Base-by-base conservation (phyloP, 2,888 invertebrate genomes). In the Lymantria dispar region DNA sequence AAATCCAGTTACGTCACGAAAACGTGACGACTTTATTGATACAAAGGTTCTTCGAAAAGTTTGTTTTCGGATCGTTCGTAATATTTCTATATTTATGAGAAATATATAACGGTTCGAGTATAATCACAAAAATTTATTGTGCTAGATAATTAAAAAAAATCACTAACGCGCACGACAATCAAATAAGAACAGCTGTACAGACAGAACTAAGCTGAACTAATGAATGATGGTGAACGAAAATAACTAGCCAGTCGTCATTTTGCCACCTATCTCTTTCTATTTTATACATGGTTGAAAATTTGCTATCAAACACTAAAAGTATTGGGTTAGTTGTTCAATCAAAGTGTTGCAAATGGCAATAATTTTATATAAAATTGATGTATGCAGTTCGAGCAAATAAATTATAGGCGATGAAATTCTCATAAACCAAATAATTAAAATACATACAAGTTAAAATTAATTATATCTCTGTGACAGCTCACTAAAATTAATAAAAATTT, bases 1-100 rank as follows among this genome's bases (percentile, higher is more conserved):
- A 81, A 81, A 75, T 80, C 74, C 74, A 84, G 80, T 91, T 91
- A 90, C 90, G 90, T 91, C 90, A 91, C 80, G 72, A 72, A 74
- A 36, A 58, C 63, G 70, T 22, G 66, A 62, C 62, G 10, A 38
- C 12, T 7, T 22, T 22, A 5, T 62, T 68, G 60, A 58, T 52
- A 59, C 54, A 29, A 40, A 40, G 38, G 42, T 1, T 14, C 40
- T 14, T 40, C 11, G 9, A 42, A 50, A 49, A 41, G 47, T 31
- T 47, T 50, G 37, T 36, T 42, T 50, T 56, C 47, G 43, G 52
- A 54, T 47, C 39, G 54, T 49, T 48, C 43, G 31, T 12, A 47
- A 40, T 41, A 43, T 45, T 14, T 11, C 33, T 36, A 12, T 43
- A 47, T 45, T 47, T 47, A 7, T 44, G 43, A 8, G 40, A 45